Percentiles rank a stretch among this genome's conserved stretches.
These are phyloP conservation scores for Perizoma affinitatum DNA, from an alignment of 2,888 invertebrate genomes.

Conservation along the genomic window DNA sequence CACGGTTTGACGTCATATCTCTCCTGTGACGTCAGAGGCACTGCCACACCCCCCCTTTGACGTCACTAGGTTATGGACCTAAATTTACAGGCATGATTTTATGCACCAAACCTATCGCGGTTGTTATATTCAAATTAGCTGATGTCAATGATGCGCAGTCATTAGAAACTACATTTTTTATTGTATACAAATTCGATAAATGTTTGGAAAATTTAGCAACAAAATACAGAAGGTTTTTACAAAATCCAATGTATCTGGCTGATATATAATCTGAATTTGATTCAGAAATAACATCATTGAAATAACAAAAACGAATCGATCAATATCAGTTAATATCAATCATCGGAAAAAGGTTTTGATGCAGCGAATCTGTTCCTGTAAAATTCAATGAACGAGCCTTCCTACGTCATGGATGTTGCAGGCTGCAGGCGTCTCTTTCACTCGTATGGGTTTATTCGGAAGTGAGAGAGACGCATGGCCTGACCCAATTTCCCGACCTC, in stretches of 20 bases:
- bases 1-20: slow-evolving; percentile 78
- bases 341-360: slow-evolving; percentile 7
- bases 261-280: no score
- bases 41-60: slow-evolving; percentile 79
- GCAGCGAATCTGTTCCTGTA: slow-evolving; percentile 58
- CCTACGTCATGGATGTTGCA: slow-evolving; percentile 75
- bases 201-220: no score
- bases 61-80: slow-evolving; percentile 64
- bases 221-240: no score
- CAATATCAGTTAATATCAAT: background rate
- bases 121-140: background rate
- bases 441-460: slow-evolving; percentile 31
- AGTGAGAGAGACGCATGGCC: slow-evolving; percentile 55
- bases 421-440: slow-evolving; percentile 59
- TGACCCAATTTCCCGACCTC: slow-evolving; percentile 82
- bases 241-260: no score
- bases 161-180: no score
- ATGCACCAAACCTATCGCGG: slow-evolving; percentile 1
- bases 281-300: no score
- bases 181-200: no score
- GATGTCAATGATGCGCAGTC: no score
- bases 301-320: no score
- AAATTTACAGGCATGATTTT: slow-evolving; percentile 27
- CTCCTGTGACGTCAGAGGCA: slow-evolving; percentile 77
- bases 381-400: slow-evolving; percentile 79